These are phyloP conservation scores for Diplogasteroides magnus DNA, from an alignment of 1,140 invertebrate species.

Conservation along the genomic window DNA sequence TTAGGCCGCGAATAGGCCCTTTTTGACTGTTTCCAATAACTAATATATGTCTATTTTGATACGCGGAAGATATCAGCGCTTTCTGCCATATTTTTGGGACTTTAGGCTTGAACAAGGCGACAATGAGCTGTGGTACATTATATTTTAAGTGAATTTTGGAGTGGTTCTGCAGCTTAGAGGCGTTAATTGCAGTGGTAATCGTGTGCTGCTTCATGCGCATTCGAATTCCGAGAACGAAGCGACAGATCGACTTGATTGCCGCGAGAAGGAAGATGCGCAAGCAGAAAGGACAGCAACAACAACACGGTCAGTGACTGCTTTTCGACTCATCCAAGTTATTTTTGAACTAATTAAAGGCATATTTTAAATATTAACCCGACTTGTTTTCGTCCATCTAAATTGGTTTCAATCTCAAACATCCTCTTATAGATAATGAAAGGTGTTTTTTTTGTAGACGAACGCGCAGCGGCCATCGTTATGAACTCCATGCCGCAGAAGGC, in stretches of 20 bases:
- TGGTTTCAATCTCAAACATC: too few species aligned
- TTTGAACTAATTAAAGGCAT: too few species aligned
- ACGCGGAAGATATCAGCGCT: neutral
- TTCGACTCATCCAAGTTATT: too few species aligned
- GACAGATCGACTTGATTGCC: slow-evolving; percentile 53
- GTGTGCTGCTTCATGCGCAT: slow-evolving; percentile 52
- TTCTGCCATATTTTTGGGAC: too few species aligned
- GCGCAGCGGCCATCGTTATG: slow-evolving; percentile 43
- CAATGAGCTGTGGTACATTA: too few species aligned
- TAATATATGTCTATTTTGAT: slow-evolving; percentile 1
- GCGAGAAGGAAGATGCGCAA: slow-evolving; percentile 42
- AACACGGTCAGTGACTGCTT: slow-evolving; percentile 17
- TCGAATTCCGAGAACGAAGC: slow-evolving; percentile 48
- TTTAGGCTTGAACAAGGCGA: too few species aligned
- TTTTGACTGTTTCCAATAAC: neutral
- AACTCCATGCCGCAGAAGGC: slow-evolving; percentile 34
- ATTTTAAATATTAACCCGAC: too few species aligned
- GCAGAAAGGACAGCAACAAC: slow-evolving; percentile 5
- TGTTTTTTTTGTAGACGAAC: slow-evolving; percentile 18
- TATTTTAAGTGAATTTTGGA: too few species aligned
- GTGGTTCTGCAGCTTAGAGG: too few species aligned
- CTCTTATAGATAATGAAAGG: too few species aligned
- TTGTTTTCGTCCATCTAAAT: too few species aligned
- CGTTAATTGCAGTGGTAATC: slow-evolving; percentile 39
- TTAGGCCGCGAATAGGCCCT: neutral